Base-by-base conservation (phyloP, 2,888 invertebrate genomes). In the Chrysodeixis includens region DNA sequence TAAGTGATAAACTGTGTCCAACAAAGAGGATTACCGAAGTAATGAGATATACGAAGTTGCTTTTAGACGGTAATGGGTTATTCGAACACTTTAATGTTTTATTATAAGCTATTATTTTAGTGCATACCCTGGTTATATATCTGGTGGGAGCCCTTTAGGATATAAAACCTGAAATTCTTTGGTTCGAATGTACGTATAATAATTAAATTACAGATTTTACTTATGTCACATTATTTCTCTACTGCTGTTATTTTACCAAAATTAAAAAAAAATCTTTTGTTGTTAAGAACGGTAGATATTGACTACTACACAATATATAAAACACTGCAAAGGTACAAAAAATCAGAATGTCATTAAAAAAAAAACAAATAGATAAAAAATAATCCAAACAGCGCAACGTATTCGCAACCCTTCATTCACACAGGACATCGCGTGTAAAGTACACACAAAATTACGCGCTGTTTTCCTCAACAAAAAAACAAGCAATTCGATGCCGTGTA, bases 351-450 rank as follows among this genome's bases (percentile, higher is more conserved):
- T n/a, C 26, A 57, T 18, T 30, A 12, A n/a, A 51, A 62, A 12
- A 62, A 56, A 69, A 66, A 66, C 22, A 69, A 63, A 78, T 54
- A 70, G 57, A 79, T 67, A 69, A 78, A 32, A 68, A 58, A 62
- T 63, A 57, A 69, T 59, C 58, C 58, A n/a, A 69, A 63, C 69
- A 60, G 63, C 54, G 46, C 30, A 49, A 55, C 53, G 62, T 46
- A 64, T 67, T 44, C 69, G 54, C 71, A 79, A 79, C 73, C 81
- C 80, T 74, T 80, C 81, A 70, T 77, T 80, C 78, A 78, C 73
- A 69, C 78, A 74, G 68, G 79, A 76, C 79, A 79, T 81, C 52
- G 81, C 83, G 81, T 80, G 81, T 74, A 81, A 74, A 78, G 64
- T 80, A 77, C 77, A 66, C 73, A 70, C 72, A 66, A 73, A 73